A percentile compares a stretch with the other conserved stretches of the same genome.
Conservation (phyloP, 2,113 vertebrate genomes). For the Megatriorchis doriae region DNA sequence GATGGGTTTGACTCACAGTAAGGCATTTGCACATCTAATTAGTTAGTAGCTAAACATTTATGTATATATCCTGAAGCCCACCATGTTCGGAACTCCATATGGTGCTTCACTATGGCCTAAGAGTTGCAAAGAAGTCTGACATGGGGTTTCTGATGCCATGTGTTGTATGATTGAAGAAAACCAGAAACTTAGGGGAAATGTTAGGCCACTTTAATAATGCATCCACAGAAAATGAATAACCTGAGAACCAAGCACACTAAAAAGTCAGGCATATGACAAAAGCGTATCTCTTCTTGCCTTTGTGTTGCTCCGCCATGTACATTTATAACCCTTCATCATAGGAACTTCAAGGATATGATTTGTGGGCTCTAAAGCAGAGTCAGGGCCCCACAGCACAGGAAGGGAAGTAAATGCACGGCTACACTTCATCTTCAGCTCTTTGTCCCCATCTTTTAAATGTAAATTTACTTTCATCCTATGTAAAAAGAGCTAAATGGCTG, state of each 20-base stretch:
- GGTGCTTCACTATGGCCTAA: neutral
- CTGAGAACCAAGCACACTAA: neutral
- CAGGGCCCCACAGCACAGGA: neutral
- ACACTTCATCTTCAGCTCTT: neutral
- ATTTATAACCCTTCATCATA: neutral
- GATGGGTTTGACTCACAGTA: neutral
- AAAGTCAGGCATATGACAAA: neutral
- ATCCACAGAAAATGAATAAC: neutral
- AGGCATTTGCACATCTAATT: neutral
- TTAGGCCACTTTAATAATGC: neutral
- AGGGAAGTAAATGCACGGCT: neutral
- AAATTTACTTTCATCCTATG: neutral
- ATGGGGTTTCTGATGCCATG: neutral
- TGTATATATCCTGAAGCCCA: neutral
- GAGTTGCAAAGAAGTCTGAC: neutral
- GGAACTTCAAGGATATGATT: neutral
- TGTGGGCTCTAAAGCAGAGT: neutral
- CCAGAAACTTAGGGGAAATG: neutral
- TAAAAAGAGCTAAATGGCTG: neutral
- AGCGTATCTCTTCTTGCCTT: fast-evolving
- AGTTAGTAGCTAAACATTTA: neutral
- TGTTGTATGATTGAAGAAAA: neutral
- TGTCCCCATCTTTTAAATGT: neutral
- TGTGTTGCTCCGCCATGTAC: neutral
- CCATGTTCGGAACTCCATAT: neutral